phyloP scores from a whole-genome alignment of 2,797 vertebrate genomes.

The Sebastes hubbsi region DNA sequence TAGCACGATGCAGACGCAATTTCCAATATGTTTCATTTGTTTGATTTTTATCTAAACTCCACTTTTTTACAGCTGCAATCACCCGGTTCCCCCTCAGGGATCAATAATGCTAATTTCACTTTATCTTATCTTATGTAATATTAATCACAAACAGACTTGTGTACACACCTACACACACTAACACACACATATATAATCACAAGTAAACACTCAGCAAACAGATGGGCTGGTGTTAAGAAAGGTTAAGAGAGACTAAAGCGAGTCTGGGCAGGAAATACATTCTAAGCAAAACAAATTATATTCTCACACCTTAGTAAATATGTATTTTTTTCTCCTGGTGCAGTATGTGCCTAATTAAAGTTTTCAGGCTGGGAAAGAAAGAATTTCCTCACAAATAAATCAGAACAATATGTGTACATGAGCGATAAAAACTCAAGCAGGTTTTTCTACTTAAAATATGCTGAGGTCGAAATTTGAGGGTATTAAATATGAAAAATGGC shows the following conservation, averaged over 20 bases:
- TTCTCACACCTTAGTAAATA: constrained; percentile 20
- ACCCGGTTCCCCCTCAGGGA: constrained; percentile 35
- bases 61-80: constrained; percentile 23
- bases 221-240: constrained; percentile 22
- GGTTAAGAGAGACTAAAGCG: constrained; percentile 21
- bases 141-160: constrained; percentile 14
- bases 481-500: constrained; percentile 71
- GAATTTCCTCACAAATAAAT: constrained; percentile 26
- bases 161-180: neutral
- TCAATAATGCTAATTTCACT: constrained; percentile 61
- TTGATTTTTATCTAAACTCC: constrained; percentile 47
- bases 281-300: constrained; percentile 37
- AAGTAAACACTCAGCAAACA: constrained; percentile 16
- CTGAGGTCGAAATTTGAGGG: constrained; percentile 51
- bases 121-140: constrained; percentile 45
- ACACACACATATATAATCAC: neutral
- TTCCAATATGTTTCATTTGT: constrained; percentile 34
- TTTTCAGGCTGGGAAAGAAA: constrained; percentile 7
- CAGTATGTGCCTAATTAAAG: constrained; percentile 28
- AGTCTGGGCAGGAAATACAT: constrained; percentile 33
- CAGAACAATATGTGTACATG: constrained; percentile 38
- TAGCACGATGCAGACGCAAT: neutral
- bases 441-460: constrained; percentile 65
- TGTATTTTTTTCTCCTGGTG: constrained; percentile 4
- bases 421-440: constrained; percentile 46